A percentile compares a stretch with the other conserved stretches of the same genome.
phyloP scores from a whole-genome alignment of 2,888 invertebrate species.

The Dromius quadrimaculatus region DNA sequence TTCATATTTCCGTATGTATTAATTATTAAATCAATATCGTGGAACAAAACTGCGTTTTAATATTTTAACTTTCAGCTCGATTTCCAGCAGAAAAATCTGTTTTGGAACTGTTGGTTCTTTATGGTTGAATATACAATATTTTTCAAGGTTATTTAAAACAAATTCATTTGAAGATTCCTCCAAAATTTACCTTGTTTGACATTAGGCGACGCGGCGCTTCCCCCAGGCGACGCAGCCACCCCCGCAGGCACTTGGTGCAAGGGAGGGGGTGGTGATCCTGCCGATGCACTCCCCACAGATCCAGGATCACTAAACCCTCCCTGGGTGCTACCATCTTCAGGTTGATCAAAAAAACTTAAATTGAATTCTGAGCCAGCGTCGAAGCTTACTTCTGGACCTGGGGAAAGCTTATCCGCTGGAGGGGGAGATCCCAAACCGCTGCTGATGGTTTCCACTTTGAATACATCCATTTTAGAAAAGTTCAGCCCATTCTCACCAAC shows the following conservation, averaged over 20 bases:
- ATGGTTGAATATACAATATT: no score
- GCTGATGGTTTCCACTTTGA: constrained; percentile 76
- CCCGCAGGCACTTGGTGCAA: constrained; percentile 57
- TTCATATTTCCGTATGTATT: no score
- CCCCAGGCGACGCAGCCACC: constrained; percentile 61
- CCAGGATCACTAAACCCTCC: constrained; percentile 75
- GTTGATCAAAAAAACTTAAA: constrained; percentile 82
- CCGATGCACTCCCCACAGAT: constrained; percentile 72
- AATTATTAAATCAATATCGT: no score
- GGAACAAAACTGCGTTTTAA: no score
- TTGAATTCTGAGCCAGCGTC: constrained; percentile 84
- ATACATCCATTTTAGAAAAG: constrained; percentile 75
- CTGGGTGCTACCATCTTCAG: constrained; percentile 76
- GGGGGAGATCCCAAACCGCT: constrained; percentile 74
- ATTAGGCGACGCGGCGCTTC: constrained; percentile 58
- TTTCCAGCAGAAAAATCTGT: no score
- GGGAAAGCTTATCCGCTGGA: constrained; percentile 71
- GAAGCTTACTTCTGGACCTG: constrained; percentile 77
- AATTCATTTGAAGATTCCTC: not conserved
- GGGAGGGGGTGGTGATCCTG: constrained; percentile 64
- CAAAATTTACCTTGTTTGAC: constrained; percentile 64
- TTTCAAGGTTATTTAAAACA: no score
- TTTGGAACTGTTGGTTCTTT: no score
- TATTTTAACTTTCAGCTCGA: no score
- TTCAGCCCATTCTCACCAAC: constrained; percentile 37